Evolutionary conservation across 2,797 vertebrate genomes (phyloP), one percentile per base, ranked within the genome.

Genomic region (Cryptoblepharus egeriae): DNA sequence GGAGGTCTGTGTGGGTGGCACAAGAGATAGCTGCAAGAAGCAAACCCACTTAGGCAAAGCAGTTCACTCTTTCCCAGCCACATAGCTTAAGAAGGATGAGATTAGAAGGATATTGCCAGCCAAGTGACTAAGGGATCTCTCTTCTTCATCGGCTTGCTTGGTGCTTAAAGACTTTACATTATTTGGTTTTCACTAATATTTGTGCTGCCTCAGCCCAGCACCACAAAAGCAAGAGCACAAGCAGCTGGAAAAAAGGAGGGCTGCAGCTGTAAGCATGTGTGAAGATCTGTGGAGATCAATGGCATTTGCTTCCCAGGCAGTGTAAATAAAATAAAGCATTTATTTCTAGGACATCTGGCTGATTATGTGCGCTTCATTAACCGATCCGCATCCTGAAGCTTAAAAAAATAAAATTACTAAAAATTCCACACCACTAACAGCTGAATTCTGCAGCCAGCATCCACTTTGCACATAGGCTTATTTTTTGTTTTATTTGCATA

Each of bases 71-170:
- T 87, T 88, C 90, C 83, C 79, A 87, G 72, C 83, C 82, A 84
- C n/a, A 5, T 80, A 4, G 0, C 35, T 90, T 81, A 90, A 86
- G 74, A 92, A 85, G 88, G 89, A 92, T 91, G 85, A 92, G 92
- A 94, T 92, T 94, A 93, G 90, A 73, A 88, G 88, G 87, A 76
- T 91, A 89, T 92, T 83, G 77, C 79, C 88, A 77, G 87, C 85
- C 88, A 92, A 93, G 61, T 89, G 90, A 91, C 89, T 88, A 92
- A 91, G 87, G 89, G 87, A 93, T 91, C 92, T 92, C 90, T 91
- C 87, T 91, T 86, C 88, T 90, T 91, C 89, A 37, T 77, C 86
- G 90, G 82, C 82, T 92, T 89, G 85, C 52, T 82, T 90, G 8
- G 15, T 89, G 89, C 61, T 92, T 92, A 89, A 83, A 82, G 88